Conservation (phyloP, 2,888 invertebrate species). For the Alloplasta piceator region DNA sequence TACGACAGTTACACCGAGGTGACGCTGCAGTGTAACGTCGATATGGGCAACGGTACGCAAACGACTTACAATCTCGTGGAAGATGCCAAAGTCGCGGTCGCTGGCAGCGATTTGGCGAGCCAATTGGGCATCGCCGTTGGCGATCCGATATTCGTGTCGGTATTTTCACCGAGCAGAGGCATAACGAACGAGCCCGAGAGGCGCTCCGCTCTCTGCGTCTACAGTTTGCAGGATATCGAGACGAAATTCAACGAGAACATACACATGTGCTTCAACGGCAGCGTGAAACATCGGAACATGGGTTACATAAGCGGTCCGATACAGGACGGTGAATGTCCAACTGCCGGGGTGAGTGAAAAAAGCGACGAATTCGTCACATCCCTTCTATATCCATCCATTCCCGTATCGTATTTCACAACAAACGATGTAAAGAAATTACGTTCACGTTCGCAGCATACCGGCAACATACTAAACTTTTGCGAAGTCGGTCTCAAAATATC, state of each 20-base stretch:
- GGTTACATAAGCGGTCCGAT: conserved; percentile 96
- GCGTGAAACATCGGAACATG: conserved; percentile 95
- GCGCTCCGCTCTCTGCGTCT: conserved; percentile 96
- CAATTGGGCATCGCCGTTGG: conserved; percentile 92
- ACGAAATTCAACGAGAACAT: conserved; percentile 98
- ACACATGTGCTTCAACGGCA: conserved; percentile 98
- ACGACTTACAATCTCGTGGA: conserved; percentile 93
- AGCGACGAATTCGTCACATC: conserved; percentile 10
- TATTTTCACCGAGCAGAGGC: conserved; percentile 95
- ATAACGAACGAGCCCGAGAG: conserved; percentile 93
- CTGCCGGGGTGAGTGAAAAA: conserved; percentile 88
- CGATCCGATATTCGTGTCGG: conserved; percentile 92
- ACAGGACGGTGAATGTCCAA: conserved; percentile 95
- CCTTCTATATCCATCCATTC: conserved; percentile 17
- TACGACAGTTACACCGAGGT: conserved; percentile 99
- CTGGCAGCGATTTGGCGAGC: conserved; percentile 92
- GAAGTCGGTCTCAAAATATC: conserved; percentile 96
- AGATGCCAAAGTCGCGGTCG: conserved; percentile 94
- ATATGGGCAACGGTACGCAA: conserved; percentile 84
- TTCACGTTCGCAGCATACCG: conserved; percentile 86
- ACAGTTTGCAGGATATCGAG: conserved; percentile 95
- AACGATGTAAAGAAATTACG: conserved; percentile 66
- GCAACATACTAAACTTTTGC: conserved; percentile 96
- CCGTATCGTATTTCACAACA: conserved; percentile 14
- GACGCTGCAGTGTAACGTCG: conserved; percentile 93